Evolutionary conservation across 2,888 invertebrate genomes (phyloP).

Genomic region (Chironomus riparius): DNA sequence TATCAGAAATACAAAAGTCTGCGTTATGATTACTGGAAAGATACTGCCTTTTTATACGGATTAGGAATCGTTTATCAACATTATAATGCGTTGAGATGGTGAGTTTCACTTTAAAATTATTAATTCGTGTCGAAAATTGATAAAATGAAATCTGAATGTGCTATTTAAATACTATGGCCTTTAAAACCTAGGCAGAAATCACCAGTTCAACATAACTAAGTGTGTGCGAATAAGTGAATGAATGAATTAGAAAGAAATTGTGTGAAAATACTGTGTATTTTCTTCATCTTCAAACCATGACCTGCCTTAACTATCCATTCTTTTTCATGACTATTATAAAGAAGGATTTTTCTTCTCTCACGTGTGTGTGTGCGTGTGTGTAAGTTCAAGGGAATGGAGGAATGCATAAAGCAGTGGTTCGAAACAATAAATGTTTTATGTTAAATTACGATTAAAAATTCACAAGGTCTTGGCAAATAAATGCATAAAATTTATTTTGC

Average conservation of each 20-base stretch:
- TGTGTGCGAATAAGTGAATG: no score
- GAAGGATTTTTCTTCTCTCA: no score
- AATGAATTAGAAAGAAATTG: background rate
- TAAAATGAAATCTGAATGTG: no score
- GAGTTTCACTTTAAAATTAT: constrained; percentile 45
- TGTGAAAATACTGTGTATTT: background rate
- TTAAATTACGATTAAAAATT: background rate
- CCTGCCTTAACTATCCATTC: background rate
- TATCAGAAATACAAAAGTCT: constrained; percentile 86
- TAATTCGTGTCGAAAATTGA: no score
- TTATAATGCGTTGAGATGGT: constrained; percentile 93
- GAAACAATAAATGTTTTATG: no score
- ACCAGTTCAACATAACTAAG: no score
- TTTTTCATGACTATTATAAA: no score
- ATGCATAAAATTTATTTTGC: background rate
- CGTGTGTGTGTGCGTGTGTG: no score
- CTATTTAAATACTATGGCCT: no score
- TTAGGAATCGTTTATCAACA: constrained; percentile 94
- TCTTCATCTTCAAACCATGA: background rate
- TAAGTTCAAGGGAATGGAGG: no score
- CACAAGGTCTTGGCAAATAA: background rate
- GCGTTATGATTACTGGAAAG: constrained; percentile 76
- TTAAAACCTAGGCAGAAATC: no score
- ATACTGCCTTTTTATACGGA: constrained; percentile 87
- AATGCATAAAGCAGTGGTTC: no score